phyloP scores from a whole-genome alignment of 2,888 invertebrate species.

The Gymnocheta viridis region DNA sequence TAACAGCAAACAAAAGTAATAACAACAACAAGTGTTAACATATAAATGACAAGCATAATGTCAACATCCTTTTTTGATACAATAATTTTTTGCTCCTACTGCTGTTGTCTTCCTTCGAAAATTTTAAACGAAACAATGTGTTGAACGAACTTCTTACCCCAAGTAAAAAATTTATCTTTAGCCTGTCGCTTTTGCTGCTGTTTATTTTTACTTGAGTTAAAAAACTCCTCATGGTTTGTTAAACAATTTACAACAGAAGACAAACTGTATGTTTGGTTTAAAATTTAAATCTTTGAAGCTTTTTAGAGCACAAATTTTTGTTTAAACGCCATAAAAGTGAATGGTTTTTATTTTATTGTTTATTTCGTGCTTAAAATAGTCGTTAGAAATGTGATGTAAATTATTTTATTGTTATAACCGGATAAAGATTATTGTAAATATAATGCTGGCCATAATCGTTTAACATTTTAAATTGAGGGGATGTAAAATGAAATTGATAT shows the following conservation, averaged over 20 bases:
- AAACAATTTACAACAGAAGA: slow-evolving; percentile 47
- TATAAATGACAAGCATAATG: slow-evolving; percentile 69
- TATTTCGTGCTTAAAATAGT: slow-evolving; percentile 26
- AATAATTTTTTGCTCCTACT: slow-evolving; percentile 9
- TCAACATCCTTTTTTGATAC: slow-evolving; percentile 57
- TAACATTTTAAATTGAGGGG: slow-evolving; percentile 11
- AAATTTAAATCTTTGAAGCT: slow-evolving; percentile 41
- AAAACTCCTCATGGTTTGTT: slow-evolving; percentile 63
- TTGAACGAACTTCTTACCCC: slow-evolving; percentile 26
- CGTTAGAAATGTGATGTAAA: slow-evolving; percentile 54
- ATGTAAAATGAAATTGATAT: slow-evolving; percentile 15
- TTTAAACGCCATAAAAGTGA: slow-evolving; percentile 53
- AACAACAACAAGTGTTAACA: slow-evolving; percentile 69
- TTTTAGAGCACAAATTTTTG: slow-evolving; percentile 29
- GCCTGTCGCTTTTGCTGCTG: slow-evolving; percentile 34
- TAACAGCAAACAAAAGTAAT: slow-evolving; percentile 4
- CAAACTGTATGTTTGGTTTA: slow-evolving; percentile 29
- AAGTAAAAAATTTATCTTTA: slow-evolving; percentile 32
- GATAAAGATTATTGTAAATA: slow-evolving; percentile 47
- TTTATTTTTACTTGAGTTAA: background rate
- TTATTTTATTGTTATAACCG: slow-evolving; percentile 61
- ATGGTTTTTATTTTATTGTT: slow-evolving; percentile 25
- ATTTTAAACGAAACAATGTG: slow-evolving; percentile 46
- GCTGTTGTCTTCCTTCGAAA: slow-evolving; percentile 25
- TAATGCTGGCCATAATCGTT: slow-evolving; percentile 5